These are phyloP conservation scores for Galbula dea DNA, from an alignment of 2,113 vertebrate species.

Conservation along the genomic window DNA sequence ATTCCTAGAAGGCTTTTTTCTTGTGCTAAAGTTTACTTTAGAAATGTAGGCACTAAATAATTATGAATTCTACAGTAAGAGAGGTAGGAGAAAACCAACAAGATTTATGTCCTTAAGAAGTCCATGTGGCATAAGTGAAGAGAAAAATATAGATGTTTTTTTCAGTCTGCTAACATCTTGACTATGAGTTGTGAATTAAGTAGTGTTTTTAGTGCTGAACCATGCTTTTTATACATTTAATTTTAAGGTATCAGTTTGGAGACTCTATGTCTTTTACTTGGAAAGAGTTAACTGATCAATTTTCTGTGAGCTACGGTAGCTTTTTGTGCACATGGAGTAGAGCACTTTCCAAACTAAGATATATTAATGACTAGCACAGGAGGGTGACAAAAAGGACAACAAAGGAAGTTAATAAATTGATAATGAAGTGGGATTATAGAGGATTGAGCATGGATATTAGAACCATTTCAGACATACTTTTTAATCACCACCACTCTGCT, in stretches of 20 bases:
- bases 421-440: conserved; percentile 47
- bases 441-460: conserved; percentile 45
- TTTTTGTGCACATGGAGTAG: neutral
- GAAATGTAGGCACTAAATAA: neutral
- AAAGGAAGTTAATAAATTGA: conserved; percentile 53
- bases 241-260: neutral
- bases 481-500: conserved; percentile 24
- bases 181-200: neutral
- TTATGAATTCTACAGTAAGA: neutral
- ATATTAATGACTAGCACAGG: neutral
- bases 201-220: neutral
- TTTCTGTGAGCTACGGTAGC: neutral
- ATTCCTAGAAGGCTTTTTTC: neutral
- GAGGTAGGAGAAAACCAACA: neutral
- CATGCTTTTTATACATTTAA: neutral
- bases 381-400: conserved; percentile 22
- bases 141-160: neutral
- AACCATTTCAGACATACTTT: conserved; percentile 23
- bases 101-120: neutral
- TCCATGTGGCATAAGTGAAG: neutral
- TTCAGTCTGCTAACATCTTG: neutral
- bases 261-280: neutral
- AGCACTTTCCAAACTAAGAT: neutral
- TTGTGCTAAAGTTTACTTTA: neutral
- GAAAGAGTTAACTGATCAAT: neutral